Evolutionary conservation across 1,140 invertebrate species (phyloP).

Genomic region (Nebria ingens): DNA sequence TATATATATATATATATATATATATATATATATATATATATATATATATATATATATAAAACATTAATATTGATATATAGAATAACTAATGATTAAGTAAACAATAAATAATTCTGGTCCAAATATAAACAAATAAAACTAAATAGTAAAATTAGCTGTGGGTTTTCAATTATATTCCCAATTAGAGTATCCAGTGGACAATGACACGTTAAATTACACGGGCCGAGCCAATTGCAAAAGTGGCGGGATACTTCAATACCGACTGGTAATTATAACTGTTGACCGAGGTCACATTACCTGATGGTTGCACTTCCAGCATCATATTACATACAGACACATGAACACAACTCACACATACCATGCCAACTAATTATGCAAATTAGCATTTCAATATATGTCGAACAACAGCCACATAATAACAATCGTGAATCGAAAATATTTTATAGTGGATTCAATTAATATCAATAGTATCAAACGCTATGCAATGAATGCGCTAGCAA

Average conservation of each 20-base stretch:
- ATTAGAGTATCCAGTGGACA: background rate
- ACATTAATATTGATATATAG: no score
- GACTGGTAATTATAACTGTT: background rate
- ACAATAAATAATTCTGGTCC: no score
- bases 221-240: background rate
- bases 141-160: background rate
- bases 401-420: background rate
- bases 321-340: background rate
- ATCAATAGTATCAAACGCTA: no score
- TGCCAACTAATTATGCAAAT: background rate
- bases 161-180: background rate
- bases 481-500: no score
- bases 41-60: no score
- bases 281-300: background rate
- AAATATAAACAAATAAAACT: no score
- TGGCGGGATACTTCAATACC: background rate
- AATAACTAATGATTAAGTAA: no score
- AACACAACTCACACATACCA: background rate
- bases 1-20: no score
- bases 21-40: no score
- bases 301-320: background rate
- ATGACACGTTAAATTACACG: background rate
- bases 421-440: background rate
- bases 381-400: no score
- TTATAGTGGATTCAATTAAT: no score